Evolutionary conservation across 2,888 invertebrate species (phyloP).

Genomic region (Hedychridium roseum): DNA sequence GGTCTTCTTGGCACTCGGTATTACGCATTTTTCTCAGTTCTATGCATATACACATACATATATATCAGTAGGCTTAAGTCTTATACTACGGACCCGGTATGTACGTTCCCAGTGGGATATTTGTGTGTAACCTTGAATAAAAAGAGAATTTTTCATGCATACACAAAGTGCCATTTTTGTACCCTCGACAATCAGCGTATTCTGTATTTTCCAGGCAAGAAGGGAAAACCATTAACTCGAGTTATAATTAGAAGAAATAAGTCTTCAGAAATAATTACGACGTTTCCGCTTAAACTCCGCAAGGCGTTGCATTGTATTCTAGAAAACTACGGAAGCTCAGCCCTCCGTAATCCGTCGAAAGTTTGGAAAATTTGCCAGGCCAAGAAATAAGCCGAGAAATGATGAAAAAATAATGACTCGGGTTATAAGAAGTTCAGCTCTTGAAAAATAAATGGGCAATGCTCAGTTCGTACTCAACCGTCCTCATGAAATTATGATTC

Average conservation of each 20-base stretch:
- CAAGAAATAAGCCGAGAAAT: no score
- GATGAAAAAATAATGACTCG: no score
- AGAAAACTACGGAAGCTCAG: constrained; percentile 1
- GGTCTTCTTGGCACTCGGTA: background rate
- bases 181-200: background rate
- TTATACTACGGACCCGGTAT: constrained; percentile 1
- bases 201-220: background rate
- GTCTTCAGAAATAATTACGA: background rate
- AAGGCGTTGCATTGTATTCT: constrained; percentile 2
- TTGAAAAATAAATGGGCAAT: no score
- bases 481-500: no score
- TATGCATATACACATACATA: constrained; percentile 5
- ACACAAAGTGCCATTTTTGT: background rate
- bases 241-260: background rate
- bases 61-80: constrained; percentile 2
- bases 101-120: constrained; percentile 5
- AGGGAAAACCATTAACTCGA: background rate
- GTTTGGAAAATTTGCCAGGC: no score
- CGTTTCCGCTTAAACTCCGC: background rate
- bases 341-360: no score
- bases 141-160: constrained; percentile 17
- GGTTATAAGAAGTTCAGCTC: no score
- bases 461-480: no score
- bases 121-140: constrained; percentile 19
- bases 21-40: background rate